A percentile compares a stretch with the other conserved stretches of the same genome.
These are phyloP conservation scores for Dicrurus megarhynchus DNA, from an alignment of 2,113 vertebrate genomes.

Conservation along the genomic window DNA sequence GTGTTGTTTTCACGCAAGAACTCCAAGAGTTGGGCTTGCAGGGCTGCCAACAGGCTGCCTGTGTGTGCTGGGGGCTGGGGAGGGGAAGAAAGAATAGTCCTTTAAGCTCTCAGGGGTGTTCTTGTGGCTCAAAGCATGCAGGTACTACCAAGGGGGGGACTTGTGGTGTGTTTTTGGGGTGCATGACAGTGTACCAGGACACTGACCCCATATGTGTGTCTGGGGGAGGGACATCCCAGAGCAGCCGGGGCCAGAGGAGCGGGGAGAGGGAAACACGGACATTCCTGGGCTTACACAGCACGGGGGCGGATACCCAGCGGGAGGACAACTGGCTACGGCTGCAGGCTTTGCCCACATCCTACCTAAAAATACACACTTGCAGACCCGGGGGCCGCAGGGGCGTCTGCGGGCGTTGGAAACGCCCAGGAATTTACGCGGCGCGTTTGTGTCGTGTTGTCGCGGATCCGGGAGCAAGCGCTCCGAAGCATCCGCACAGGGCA, in stretches of 20 bases:
- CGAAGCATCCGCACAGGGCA: no score
- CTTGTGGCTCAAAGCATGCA: neutral
- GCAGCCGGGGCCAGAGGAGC: neutral
- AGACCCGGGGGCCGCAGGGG: neutral
- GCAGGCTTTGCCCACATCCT: neutral
- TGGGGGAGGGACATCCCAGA: neutral
- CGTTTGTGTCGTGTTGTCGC: accelerated
- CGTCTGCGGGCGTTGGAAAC: neutral
- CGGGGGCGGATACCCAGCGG: accelerated
- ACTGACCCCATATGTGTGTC: neutral
- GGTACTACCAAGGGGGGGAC: accelerated
- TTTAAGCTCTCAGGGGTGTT: neutral
- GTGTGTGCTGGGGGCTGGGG: neutral
- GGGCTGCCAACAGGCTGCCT: neutral
- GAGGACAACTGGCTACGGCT: neutral
- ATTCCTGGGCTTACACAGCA: neutral
- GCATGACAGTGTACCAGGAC: accelerated
- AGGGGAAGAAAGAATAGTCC: neutral
- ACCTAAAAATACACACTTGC: neutral
- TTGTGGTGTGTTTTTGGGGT: neutral
- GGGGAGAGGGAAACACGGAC: accelerated
- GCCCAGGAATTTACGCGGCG: accelerated
- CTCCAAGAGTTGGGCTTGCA: neutral
- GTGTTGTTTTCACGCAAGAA: neutral
- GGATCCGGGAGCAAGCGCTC: neutral